These are phyloP conservation scores for Zhengitettix transpicula DNA, from an alignment of 2,888 invertebrate species.

Conservation along the genomic window DNA sequence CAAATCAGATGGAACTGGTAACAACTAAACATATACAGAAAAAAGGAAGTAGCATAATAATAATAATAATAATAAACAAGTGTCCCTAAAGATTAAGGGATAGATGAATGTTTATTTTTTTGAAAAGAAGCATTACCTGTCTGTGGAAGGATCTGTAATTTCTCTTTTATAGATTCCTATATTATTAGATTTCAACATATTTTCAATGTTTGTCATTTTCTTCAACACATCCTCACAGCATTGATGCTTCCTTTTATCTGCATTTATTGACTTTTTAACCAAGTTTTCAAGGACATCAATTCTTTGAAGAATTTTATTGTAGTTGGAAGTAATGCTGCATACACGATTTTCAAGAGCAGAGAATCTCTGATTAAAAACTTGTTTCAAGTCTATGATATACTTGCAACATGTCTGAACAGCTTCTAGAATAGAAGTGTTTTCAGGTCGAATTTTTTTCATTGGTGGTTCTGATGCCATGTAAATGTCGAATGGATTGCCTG, in stretches of 20 bases:
- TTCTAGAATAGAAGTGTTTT: conserved; percentile 1
- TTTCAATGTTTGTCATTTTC: conserved; percentile 6
- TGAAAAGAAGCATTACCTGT: neutral
- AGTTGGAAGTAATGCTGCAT: conserved; percentile 4
- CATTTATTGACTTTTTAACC: conserved; percentile 3
- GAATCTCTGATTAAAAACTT: conserved; percentile 8
- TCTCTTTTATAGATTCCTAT: neutral
- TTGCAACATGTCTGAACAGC: conserved; percentile 8
- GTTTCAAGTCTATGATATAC: conserved; percentile 7
- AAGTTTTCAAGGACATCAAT: neutral
- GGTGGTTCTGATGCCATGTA: conserved; percentile 2
- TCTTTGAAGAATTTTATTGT: neutral
- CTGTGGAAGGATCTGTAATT: neutral
- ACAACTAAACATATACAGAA: neutral
- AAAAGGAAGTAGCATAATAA: neutral
- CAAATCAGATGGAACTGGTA: too few species aligned
- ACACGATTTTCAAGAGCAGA: conserved; percentile 7
- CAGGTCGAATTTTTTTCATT: conserved; percentile 5
- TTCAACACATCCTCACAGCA: conserved; percentile 13
- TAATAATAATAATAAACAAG: too few species aligned
- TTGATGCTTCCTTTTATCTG: conserved; percentile 8
- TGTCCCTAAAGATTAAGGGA: too few species aligned
- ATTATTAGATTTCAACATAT: conserved; percentile 1
- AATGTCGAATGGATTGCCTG: too few species aligned
- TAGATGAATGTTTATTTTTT: neutral